phyloP scores from a whole-genome alignment of 2,113 vertebrate species.

The Vireo altiloquus region DNA sequence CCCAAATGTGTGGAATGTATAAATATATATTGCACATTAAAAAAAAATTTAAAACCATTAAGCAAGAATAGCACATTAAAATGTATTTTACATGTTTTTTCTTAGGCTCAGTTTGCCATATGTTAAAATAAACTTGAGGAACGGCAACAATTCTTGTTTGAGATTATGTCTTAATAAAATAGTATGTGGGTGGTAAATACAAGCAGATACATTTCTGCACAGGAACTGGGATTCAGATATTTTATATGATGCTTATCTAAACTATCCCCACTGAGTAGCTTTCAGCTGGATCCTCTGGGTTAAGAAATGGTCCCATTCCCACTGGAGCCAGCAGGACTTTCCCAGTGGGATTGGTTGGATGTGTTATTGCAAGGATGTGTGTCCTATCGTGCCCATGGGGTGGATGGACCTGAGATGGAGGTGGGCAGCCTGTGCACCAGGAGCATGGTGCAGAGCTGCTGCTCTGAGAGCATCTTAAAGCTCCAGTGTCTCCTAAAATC shows the following conservation, averaged over 20 bases:
- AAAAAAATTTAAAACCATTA: conserved; percentile 45
- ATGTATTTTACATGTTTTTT: conserved; percentile 66
- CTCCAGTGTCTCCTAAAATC: neutral
- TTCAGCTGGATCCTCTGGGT: neutral
- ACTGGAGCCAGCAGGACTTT: neutral
- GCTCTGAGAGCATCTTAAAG: neutral
- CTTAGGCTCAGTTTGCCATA: conserved; percentile 67
- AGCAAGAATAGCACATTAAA: conserved; percentile 54
- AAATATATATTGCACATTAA: conserved; percentile 52
- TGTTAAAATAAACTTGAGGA: conserved; percentile 74
- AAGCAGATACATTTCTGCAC: conserved; percentile 7
- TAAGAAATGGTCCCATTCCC: neutral
- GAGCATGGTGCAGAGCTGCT: neutral
- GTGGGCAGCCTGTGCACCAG: neutral
- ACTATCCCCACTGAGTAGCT: neutral
- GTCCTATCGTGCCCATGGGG: rapidly evolving
- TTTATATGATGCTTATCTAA: conserved; percentile 6
- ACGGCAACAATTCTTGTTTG: conserved; percentile 64
- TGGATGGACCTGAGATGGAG: neutral
- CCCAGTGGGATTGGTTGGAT: neutral
- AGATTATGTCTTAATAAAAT: conserved; percentile 74
- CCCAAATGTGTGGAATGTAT: conserved; percentile 35
- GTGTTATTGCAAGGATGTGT: rapidly evolving
- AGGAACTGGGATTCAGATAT: neutral
- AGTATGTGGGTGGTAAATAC: conserved; percentile 66